phyloP scores from a whole-genome alignment of 2,113 vertebrate species.

The Silurus glanis region DNA sequence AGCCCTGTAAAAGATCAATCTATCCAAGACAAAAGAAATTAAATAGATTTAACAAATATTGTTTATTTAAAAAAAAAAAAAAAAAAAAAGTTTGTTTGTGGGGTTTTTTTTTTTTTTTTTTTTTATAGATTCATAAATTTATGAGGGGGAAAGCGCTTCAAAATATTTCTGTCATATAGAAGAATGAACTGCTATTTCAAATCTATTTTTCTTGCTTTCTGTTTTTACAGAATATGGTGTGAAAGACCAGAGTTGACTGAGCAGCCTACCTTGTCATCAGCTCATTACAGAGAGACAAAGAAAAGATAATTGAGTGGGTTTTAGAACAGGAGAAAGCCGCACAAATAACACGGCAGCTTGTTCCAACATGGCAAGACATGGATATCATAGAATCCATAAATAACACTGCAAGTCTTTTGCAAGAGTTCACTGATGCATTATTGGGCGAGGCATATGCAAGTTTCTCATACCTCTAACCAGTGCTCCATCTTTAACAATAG shows the following conservation, averaged over 20 bases:
- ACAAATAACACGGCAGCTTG: not conserved
- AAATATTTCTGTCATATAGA: no score
- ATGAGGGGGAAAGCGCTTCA: no score
- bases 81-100: no score
- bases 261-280: not conserved
- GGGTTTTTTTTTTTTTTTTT: no score
- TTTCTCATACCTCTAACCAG: slow-evolving; percentile 3
- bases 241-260: slow-evolving; percentile 26
- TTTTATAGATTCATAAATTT: no score
- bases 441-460: not conserved
- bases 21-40: not conserved
- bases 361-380: slow-evolving; percentile 10
- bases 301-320: not conserved
- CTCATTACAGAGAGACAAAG: slow-evolving; percentile 21
- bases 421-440: not conserved
- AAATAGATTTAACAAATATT: no score
- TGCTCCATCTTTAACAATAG: not conserved
- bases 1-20: not conserved
- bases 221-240: slow-evolving; percentile 36
- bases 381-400: not conserved
- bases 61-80: no score
- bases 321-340: slow-evolving; percentile 17
- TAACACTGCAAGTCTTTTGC: not conserved
- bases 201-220: not conserved
- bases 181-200: no score